phyloP scores from a whole-genome alignment of 2,797 vertebrate genomes.

The Melanitta fusca region DNA sequence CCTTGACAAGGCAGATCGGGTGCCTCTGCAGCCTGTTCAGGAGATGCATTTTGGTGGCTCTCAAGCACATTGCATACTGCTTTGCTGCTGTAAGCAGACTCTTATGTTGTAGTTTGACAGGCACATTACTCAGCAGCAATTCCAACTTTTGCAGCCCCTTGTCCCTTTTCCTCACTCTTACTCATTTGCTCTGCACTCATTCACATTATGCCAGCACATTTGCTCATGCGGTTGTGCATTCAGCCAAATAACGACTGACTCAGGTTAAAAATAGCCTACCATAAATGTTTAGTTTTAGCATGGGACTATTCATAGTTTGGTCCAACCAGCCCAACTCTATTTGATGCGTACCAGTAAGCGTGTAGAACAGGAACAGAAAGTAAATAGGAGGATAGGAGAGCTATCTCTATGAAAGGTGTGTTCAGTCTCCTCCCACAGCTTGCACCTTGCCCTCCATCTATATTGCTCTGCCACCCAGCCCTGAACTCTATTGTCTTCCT shows the following conservation, averaged over 20 bases:
- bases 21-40: not conserved
- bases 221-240: not conserved
- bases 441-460: not conserved
- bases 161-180: not conserved
- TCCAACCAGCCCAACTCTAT: not conserved
- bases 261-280: not conserved
- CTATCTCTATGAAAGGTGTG: not conserved
- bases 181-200: not conserved
- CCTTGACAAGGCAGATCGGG: not conserved
- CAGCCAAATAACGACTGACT: not conserved
- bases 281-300: not conserved
- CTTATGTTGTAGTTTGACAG: not conserved
- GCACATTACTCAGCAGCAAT: not conserved
- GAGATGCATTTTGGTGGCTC: not conserved
- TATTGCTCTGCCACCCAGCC: not conserved
- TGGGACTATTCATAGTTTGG: not conserved
- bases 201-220: not conserved
- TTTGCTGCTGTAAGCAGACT: not conserved
- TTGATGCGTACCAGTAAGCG: not conserved
- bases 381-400: not conserved
- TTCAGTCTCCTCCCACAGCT: not conserved
- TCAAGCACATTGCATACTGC: not conserved
- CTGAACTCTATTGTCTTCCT: not conserved
- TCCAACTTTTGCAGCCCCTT: not conserved
- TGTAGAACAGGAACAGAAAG: not conserved